Base-by-base conservation (phyloP, 1,140 invertebrate species). In the Diuraphis noxia region DNA sequence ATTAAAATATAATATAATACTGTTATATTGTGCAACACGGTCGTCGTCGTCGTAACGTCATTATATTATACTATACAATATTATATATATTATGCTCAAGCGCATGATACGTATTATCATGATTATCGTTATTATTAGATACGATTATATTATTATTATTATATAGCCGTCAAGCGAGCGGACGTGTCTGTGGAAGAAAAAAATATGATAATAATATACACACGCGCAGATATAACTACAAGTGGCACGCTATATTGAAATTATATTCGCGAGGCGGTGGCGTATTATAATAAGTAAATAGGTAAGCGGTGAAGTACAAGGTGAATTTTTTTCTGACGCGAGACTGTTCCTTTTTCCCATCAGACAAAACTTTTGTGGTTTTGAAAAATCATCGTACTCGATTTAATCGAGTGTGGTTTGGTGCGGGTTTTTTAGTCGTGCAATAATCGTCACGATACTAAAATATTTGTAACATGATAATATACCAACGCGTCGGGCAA, bases 281-380 rank as follows among this genome's bases (percentile, higher is more conserved):
- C 56, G 56, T 72, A 72, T 72, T 72, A 72, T 72, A 72, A 72
- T n/a, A 72, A 72, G 19, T 49, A 72, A 72, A 72, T 72, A 72
- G 30, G 56, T 72, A 72, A 10, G 56, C 56, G 56, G 30, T 1
- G 30, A n/a, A n/a, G n/a, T 72, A 72, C 56, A 72, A 72, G 56
- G 30, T n/a, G 56, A 72, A 13, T 63, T 63, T 63, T 63, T 25
- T 25, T 23, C 6, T n/a, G n/a, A n/a, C 25, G 52, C 52, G 7
- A 56, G 52, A n/a, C 56, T n/a, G 56, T 63, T 56, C 10, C 56
- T 10, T 63, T 72, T 72, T 72, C 56, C 30, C 56, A n/a, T n/a
- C n/a, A 72, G 30, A n/a, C 56, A 1, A 72, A 13, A 34, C 30
- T n/a, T 72, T 63, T 13, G n/a, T 72, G 30, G 13, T 72, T n/a